Evolutionary conservation across 2,888 invertebrate species (phyloP), one percentile per base, ranked within the genome.

Genomic region (Watsonalla cultraria): DNA sequence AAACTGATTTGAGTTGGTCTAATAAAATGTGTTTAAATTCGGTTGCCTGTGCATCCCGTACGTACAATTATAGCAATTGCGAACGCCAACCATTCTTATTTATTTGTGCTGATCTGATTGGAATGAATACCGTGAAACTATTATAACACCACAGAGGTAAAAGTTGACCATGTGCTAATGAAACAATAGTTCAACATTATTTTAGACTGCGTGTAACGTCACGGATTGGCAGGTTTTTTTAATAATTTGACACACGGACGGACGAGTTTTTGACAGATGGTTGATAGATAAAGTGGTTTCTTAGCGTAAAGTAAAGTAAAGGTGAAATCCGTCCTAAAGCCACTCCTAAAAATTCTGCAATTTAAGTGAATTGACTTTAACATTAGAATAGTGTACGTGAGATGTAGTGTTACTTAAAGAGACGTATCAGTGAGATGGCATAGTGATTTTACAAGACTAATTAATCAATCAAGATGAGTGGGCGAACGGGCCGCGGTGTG

Each of bases 401-500:
- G 67, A 85, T 85, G 80, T 84, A 84, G 78, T 77, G 67, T 80
- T 71, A 78, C 77, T 66, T 65, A 57, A 68, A 65, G 54, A 57
- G 60, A 65, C 60, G 68, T 74, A 67, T 71, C 68, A 72, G 77
- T 82, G 81, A 76, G 73, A 85, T 84, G 84, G 77, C 80, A 60
- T 84, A 80, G 70, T 76, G 61, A 64, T 70, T 70, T 57, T 57
- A 59, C 66, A 63, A 68, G 61, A 64, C 66, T 62, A 57, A 57
- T 59, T 62, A 75, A 74, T 63, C 70, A 72, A 72, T 72, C 78
- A 91, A 79, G 74, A 89, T 91, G 90, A 89, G 88, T 82, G 86
- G 84, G 73, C 84, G 90, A 65, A 84, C 91, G 65, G 80, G 83
- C 61, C 88, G 90, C 59, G 83, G 90, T 68, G 86, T 90, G 70